Evolutionary conservation across 2,888 invertebrate genomes (phyloP).

Genomic region (Drosophila glabriapex): DNA sequence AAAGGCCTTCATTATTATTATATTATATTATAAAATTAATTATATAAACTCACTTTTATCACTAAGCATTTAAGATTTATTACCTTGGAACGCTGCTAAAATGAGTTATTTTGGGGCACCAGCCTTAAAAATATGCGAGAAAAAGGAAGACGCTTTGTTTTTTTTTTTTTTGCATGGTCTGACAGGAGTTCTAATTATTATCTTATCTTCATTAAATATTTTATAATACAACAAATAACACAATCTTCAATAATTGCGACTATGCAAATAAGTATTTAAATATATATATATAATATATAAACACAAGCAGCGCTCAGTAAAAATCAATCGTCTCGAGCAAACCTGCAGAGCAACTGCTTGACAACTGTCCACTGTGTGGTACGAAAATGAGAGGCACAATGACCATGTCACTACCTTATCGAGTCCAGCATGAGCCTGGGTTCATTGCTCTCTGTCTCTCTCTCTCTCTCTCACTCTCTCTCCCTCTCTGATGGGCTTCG

Average conservation of each 20-base stretch:
- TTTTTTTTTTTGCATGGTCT: background rate
- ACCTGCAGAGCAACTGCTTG: background rate
- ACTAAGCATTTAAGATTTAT: background rate
- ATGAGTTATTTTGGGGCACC: too few relatives aligned
- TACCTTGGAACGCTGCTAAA: too few relatives aligned
- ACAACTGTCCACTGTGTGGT: background rate
- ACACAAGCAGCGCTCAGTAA: background rate
- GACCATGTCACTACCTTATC: background rate
- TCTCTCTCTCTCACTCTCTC: background rate
- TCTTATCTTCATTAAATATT: background rate
- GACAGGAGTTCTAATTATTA: background rate
- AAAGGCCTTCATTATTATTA: too few relatives aligned
- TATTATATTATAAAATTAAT: too few relatives aligned
- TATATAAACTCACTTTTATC: background rate
- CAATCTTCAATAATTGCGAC: background rate
- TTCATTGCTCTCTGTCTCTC: background rate
- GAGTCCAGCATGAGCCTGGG: background rate
- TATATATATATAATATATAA: background rate
- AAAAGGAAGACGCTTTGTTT: background rate
- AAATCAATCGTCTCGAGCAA: background rate
- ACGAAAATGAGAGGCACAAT: background rate
- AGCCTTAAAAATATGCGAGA: background rate
- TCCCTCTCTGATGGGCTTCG: background rate
- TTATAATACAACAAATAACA: background rate
- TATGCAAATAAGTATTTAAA: background rate